A percentile compares a stretch with the other conserved stretches of the same genome.
phyloP scores from a whole-genome alignment of 2,888 invertebrate genomes.

The Norana najaformis region DNA sequence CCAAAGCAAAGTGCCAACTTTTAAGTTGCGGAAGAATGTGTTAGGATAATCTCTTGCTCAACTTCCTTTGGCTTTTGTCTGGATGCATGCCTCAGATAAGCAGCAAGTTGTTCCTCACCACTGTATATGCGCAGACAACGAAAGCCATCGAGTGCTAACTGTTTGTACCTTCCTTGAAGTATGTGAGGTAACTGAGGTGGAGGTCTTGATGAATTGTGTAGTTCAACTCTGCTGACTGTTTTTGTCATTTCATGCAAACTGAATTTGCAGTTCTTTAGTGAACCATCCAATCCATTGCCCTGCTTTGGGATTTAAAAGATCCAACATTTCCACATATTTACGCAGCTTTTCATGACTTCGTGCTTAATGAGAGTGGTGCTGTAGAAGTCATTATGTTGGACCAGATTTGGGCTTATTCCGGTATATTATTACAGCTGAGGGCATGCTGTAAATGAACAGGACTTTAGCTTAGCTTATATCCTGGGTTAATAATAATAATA shows the following conservation, averaged over 20 bases:
- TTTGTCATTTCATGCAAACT: too few relatives aligned
- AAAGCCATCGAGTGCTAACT: background rate
- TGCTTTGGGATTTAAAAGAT: background rate
- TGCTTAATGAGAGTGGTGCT: background rate
- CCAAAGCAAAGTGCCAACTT: background rate
- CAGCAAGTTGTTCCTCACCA: background rate
- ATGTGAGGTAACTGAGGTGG: background rate
- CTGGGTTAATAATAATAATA: too few relatives aligned
- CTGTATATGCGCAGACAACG: too few relatives aligned
- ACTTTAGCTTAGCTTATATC: too few relatives aligned
- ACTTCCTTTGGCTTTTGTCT: background rate
- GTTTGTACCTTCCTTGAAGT: background rate
- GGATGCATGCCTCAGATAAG: background rate
- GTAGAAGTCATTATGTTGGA: too few relatives aligned
- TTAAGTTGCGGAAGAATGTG: background rate
- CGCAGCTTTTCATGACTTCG: background rate
- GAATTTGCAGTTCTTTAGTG: background rate
- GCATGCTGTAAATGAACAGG: too few relatives aligned
- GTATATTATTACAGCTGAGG: too few relatives aligned
- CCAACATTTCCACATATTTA: background rate
- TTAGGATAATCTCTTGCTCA: background rate
- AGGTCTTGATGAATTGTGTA: background rate
- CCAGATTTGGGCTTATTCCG: too few relatives aligned
- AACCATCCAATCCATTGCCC: background rate
- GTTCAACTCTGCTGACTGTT: background rate